Evolutionary conservation across 2,888 invertebrate species (phyloP), one percentile per base, ranked within the genome.

Genomic region (Morpho deidamia): DNA sequence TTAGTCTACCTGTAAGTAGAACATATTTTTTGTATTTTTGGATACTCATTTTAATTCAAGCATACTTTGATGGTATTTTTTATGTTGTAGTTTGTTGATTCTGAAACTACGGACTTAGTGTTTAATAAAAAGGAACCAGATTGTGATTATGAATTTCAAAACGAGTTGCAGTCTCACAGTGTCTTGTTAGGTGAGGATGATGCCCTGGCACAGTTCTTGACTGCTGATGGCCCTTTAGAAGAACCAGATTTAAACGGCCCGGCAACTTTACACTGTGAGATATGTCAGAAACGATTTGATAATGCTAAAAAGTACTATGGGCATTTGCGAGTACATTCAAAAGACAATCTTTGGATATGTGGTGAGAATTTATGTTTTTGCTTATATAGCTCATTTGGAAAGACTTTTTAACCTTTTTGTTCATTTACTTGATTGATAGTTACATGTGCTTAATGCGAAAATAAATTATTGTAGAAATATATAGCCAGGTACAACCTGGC

Each of bases 241-340:
- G 88, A 87, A 61, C 87, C 87, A 0, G 86, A 86, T 59, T 64
- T 87, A 12, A 88, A 85, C 53, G 88, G 87, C 0, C 88, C 87
- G 0, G 81, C 89, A 1, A 83, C 78, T 7, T 65, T 87, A 39
- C 83, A 85, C 53, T 89, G 89, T 55, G 89, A 89, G 61, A 88
- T 89, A 48, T 89, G 89, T 65, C 71, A 72, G 23, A 88, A 86
- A 62, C 75, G 80, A 59, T 89, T 89, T 67, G 87, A 86, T 55
- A 88, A 87, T 58, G 85, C 87, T 9, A 85, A 83, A 58, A 88
- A 87, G 60, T 89, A 89, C 62, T 87, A 87, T 63, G 89, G 89
- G 9, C 89, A 89, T 67, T 65, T 89, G 51, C 69, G 87, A 56
- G 82, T 88, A 8, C 89, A 89, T 68, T 84, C 88, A 1, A 88